Evolutionary conservation across 2,113 vertebrate species (phyloP), one percentile per base, ranked within the genome.

Genomic region (Capreolus pygargus): DNA sequence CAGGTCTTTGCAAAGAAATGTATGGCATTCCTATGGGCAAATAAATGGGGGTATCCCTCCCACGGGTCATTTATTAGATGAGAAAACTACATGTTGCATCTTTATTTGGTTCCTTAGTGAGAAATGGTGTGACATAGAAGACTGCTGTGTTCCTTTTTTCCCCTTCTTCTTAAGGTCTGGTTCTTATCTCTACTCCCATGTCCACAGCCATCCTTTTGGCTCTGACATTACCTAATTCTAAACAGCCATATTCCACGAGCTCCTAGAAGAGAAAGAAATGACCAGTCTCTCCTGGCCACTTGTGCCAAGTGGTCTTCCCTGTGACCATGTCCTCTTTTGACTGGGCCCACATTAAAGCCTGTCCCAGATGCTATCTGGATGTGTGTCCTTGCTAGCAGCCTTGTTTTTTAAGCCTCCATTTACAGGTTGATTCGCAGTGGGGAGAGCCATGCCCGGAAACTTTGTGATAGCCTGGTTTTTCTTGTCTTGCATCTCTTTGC

Each of bases 371-470:
- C 76, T 94, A 0, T 90, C 87, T 94, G 94, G 61, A 61, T 82
- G 13, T 14, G 23, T 92, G 36, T 74, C 54, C 43, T 95, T 61
- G 36, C 19, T 76, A 55, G 61, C 21, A 81, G 0, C 84, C 55
- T 95, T 94, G 33, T 36, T 95, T 94, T 96, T 94, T 82, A 94
- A 97, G 30, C 50, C 45, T 94, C 86, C 60, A 3, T 96, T 94
- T 97, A 74, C 55, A 93, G 78, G 89, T 91, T 97, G 91, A 81
- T 97, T 97, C 79, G 81, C 89, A 95, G 92, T 81, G 11, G 79
- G 50, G 54, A 82, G 33, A 94, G 43, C 88, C 28, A 27, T 85
- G 81, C 87, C 96, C 78, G 91, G 86, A 89, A 88, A 85, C 86
- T 94, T 96, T 84, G 58, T 60, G 36, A 83, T 74, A 96, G 81